Evolutionary conservation across 2,888 invertebrate species (phyloP).

Genomic region (Drosophila neonasuta): DNA sequence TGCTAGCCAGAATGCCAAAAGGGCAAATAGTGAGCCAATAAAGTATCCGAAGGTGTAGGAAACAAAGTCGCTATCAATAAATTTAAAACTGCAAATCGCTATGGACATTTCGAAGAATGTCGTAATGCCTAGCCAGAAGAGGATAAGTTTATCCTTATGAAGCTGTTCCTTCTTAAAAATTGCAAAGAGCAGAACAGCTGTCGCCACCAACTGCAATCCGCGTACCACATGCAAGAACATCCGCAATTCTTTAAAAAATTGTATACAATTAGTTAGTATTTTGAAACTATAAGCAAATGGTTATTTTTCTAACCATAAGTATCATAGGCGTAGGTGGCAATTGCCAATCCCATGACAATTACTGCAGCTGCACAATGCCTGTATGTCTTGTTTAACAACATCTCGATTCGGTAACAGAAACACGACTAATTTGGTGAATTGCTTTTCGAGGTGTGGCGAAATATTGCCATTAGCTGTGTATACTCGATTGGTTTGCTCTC

Average conservation of each 20-base stretch:
- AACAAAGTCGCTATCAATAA: not conserved
- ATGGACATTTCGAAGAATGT: not conserved
- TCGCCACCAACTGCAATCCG: slow-evolving; percentile 10
- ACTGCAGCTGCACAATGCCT: slow-evolving; percentile 11
- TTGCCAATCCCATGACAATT: slow-evolving; percentile 3
- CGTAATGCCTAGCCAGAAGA: slow-evolving; percentile 20
- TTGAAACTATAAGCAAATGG: no score
- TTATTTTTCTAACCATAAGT: not conserved
- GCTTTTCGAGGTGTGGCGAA: not conserved
- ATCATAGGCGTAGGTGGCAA: not conserved
- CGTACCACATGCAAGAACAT: not conserved
- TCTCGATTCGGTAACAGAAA: slow-evolving; percentile 14
- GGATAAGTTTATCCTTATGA: slow-evolving; percentile 22
- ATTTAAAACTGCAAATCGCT: not conserved
- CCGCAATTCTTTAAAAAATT: not conserved
- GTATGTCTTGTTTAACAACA: slow-evolving; percentile 16
- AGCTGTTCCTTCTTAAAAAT: not conserved
- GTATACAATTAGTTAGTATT: no score
- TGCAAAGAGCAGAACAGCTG: slow-evolving; percentile 12
- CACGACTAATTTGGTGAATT: slow-evolving; percentile 20
- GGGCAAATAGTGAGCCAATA: not conserved
- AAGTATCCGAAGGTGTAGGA: not conserved
- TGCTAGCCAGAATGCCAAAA: not conserved
- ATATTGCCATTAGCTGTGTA: not conserved
- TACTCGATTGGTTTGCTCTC: not conserved